Conservation (phyloP, 2,797 vertebrate genomes). For the Oophaga sylvatica region DNA sequence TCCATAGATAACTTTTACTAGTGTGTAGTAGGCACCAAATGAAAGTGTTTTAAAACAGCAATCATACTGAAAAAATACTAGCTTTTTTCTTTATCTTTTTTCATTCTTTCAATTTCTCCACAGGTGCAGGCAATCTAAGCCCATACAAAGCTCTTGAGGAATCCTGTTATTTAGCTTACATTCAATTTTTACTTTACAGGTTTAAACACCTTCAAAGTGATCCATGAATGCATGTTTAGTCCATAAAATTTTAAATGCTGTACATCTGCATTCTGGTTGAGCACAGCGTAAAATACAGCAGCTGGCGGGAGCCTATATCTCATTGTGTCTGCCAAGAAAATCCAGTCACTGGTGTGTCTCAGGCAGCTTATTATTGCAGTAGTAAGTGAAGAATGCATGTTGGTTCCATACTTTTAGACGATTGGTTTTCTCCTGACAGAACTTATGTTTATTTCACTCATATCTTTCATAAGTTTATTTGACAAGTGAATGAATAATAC, state of each 20-base stretch:
- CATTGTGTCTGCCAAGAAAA: slow-evolving; percentile 63
- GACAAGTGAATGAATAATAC: slow-evolving; percentile 60
- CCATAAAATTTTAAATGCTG: slow-evolving; percentile 62
- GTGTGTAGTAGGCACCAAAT: background rate
- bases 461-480: slow-evolving; percentile 65
- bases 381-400: slow-evolving; percentile 51
- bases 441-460: slow-evolving; percentile 62
- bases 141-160: slow-evolving; percentile 45
- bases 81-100: background rate
- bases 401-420: slow-evolving; percentile 49
- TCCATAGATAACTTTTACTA: slow-evolving; percentile 8
- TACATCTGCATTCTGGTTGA: slow-evolving; percentile 66
- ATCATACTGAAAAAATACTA: background rate
- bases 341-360: slow-evolving; percentile 42
- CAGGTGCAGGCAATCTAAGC: slow-evolving; percentile 30
- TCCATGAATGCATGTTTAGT: slow-evolving; percentile 64
- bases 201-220: slow-evolving; percentile 63
- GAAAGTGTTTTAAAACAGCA: slow-evolving; percentile 17
- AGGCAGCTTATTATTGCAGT: slow-evolving; percentile 51
- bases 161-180: slow-evolving; percentile 60
- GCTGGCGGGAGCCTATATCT: slow-evolving; percentile 63
- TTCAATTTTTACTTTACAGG: slow-evolving; percentile 59
- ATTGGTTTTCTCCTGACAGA: slow-evolving; percentile 59
- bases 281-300: slow-evolving; percentile 63
- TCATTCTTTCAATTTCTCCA: slow-evolving; percentile 19